Conservation (phyloP, 1,140 invertebrate species). For the Nasonia longicornis region DNA sequence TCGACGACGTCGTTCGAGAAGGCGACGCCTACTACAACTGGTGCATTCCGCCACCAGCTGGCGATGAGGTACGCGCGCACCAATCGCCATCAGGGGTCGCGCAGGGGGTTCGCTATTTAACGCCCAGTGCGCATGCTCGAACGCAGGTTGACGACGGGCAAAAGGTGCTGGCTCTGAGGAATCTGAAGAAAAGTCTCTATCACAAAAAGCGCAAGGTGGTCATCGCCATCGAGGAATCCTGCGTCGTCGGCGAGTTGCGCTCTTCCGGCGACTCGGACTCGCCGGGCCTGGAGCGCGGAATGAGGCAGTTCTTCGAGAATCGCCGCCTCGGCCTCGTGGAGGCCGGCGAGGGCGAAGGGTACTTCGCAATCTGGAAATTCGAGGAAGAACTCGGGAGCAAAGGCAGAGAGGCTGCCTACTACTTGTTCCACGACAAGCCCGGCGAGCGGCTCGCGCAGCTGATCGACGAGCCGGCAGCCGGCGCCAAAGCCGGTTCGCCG, state of each 20-base stretch:
- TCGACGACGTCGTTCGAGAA: constrained; percentile 55
- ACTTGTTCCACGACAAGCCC: constrained; percentile 58
- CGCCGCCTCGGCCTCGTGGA: constrained; percentile 58
- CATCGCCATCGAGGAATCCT: constrained; percentile 56
- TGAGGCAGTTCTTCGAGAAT: constrained; percentile 56
- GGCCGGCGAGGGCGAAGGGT: constrained; percentile 28
- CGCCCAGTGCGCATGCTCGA: too few species aligned
- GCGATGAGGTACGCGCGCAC: neutral
- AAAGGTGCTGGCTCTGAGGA: constrained; percentile 45
- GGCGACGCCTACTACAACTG: constrained; percentile 61
- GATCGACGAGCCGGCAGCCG: constrained; percentile 4
- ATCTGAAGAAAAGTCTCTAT: constrained; percentile 58
- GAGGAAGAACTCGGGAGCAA: constrained; percentile 57
- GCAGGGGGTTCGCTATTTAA: too few species aligned
- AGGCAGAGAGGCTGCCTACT: constrained; percentile 52
- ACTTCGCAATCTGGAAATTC: constrained; percentile 58
- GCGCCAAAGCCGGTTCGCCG: constrained; percentile 32
- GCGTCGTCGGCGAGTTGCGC: constrained; percentile 51
- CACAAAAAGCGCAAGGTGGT: constrained; percentile 55
- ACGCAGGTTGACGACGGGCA: neutral
- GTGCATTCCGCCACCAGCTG: constrained; percentile 48
- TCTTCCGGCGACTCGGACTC: constrained; percentile 31
- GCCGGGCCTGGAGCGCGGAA: constrained; percentile 47
- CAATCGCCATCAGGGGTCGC: too few species aligned
- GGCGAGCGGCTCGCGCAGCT: constrained; percentile 34